A percentile compares a stretch with the other conserved stretches of the same genome.
Conservation (phyloP, 2,797 vertebrate species). For the Pipistrellus pipistrellus region DNA sequence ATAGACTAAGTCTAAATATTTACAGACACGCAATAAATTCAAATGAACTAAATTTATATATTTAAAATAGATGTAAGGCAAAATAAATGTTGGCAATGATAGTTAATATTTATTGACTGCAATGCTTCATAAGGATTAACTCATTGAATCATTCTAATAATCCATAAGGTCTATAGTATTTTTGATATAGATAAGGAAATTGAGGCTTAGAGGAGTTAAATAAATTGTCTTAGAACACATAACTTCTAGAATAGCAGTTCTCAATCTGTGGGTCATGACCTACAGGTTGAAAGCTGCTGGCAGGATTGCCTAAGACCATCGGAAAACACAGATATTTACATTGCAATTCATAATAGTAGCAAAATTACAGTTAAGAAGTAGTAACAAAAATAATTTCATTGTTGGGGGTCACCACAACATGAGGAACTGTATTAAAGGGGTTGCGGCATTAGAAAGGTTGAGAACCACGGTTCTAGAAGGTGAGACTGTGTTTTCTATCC, state of each 20-base stretch:
- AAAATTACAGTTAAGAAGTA: no score
- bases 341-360: no score
- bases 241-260: neutral
- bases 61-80: constrained; percentile 29
- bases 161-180: neutral
- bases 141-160: neutral
- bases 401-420: no score
- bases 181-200: neutral
- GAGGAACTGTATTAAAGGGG: no score
- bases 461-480: neutral
- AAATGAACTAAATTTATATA: neutral
- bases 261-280: no score
- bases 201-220: neutral
- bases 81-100: neutral
- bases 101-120: neutral
- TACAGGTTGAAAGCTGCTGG: no score
- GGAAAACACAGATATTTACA: no score
- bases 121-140: neutral
- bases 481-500: neutral
- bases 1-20: neutral
- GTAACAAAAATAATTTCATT: no score
- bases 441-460: no score
- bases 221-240: neutral
- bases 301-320: no score
- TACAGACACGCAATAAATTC: neutral